Evolutionary conservation across 2,113 vertebrate species (phyloP).

Genomic region (Istiophorus platypterus): DNA sequence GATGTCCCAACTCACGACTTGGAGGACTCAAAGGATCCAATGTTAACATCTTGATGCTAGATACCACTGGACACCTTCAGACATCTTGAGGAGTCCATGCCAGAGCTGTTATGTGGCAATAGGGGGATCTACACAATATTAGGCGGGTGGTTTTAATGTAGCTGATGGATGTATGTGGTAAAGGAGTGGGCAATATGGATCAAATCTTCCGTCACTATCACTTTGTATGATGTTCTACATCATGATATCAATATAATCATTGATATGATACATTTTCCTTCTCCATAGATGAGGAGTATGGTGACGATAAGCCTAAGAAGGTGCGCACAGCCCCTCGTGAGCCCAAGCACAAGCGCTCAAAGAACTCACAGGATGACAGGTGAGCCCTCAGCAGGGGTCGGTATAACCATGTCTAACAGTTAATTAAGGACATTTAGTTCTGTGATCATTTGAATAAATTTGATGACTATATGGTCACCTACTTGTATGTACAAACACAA

Average conservation of each 20-base stretch:
- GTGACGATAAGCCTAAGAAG: slow-evolving; percentile 95
- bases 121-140: too few relatives aligned
- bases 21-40: too few relatives aligned
- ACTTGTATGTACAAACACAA: not conserved
- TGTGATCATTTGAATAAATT: not conserved
- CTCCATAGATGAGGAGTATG: slow-evolving; percentile 94
- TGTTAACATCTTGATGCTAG: too few relatives aligned
- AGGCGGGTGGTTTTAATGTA: too few relatives aligned
- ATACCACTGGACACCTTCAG: too few relatives aligned
- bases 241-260: too few relatives aligned
- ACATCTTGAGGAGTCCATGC: too few relatives aligned
- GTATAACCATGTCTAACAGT: not conserved
- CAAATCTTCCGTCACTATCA: not conserved
- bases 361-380: slow-evolving; percentile 99
- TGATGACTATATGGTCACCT: not conserved
- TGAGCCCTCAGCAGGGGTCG: slow-evolving; percentile 51
- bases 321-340: slow-evolving; percentile 93
- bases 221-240: too few relatives aligned
- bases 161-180: not conserved
- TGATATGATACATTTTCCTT: not conserved
- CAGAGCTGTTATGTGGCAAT: too few relatives aligned
- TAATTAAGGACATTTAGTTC: not conserved
- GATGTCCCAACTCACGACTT: too few relatives aligned
- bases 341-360: slow-evolving; percentile 95
- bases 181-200: not conserved